Conservation (phyloP, 2,113 vertebrate species). For the Anoplopoma fimbria region DNA sequence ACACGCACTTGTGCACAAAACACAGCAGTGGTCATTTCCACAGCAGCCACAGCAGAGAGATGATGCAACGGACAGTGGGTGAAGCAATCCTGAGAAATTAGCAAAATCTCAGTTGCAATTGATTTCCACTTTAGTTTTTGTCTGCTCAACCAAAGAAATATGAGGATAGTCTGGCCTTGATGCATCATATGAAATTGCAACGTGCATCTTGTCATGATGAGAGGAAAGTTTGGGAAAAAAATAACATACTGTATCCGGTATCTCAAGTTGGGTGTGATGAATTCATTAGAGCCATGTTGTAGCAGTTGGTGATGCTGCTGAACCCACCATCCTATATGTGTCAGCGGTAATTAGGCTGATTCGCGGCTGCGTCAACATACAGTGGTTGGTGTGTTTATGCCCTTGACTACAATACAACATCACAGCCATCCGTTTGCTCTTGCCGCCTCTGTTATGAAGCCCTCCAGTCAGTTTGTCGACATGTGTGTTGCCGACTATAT, state of each 20-base stretch:
- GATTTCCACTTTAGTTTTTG: constrained; percentile 50
- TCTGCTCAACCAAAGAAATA: constrained; percentile 4
- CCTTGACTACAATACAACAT: constrained; percentile 36
- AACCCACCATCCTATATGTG: constrained; percentile 60
- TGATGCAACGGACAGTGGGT: constrained; percentile 52
- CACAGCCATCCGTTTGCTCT: constrained; percentile 30
- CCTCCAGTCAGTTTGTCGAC: constrained; percentile 43
- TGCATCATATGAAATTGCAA: constrained; percentile 36
- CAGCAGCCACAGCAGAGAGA: constrained; percentile 22
- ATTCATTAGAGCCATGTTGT: constrained; percentile 43
- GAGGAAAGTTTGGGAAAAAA: constrained; percentile 31
- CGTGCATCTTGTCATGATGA: constrained; percentile 40
- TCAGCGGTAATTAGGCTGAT: constrained; percentile 62
- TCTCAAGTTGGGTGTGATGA: constrained; percentile 59
- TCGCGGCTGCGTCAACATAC: constrained; percentile 25
- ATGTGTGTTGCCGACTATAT: constrained; percentile 23
- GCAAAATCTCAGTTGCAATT: constrained; percentile 34
- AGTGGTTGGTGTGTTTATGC: constrained; percentile 39
- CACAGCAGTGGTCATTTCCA: constrained; percentile 52
- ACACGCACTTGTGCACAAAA: constrained; percentile 15
- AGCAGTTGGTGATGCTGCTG: constrained; percentile 35
- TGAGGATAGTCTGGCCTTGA: constrained; percentile 21
- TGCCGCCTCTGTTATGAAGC: constrained; percentile 27
- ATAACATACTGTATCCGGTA: constrained; percentile 43
- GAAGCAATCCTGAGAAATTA: constrained; percentile 58